Conservation (phyloP, 2,888 invertebrate species). For the Halictus ligatus region DNA sequence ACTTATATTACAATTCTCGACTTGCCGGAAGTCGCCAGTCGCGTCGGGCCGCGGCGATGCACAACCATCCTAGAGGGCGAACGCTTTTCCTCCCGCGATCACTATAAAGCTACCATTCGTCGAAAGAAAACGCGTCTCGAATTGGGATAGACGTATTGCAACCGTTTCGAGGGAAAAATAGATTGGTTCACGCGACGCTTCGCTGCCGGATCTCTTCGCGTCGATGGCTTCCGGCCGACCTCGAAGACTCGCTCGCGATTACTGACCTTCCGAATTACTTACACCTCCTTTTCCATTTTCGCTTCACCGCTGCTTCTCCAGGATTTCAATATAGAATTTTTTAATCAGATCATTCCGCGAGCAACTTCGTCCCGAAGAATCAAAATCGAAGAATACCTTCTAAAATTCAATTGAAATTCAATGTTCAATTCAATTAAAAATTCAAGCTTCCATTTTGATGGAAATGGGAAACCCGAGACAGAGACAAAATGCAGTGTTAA, state of each 20-base stretch:
- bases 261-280: background rate
- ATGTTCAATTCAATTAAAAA: too few species aligned
- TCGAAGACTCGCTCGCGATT: background rate
- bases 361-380: background rate
- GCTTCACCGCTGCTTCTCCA: background rate
- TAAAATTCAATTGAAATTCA: too few species aligned
- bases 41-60: constrained; percentile 39
- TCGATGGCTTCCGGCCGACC: background rate
- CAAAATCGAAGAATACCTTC: background rate
- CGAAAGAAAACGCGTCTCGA: constrained; percentile 13
- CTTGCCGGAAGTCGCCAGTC: constrained; percentile 60
- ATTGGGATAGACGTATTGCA: constrained; percentile 30
- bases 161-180: constrained; percentile 27
- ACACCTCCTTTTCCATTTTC: background rate
- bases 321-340: background rate
- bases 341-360: background rate
- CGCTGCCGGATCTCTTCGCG: background rate
- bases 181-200: constrained; percentile 17
- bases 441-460: too few species aligned
- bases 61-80: constrained; percentile 11
- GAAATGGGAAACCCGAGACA: too few species aligned
- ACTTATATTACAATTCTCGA: constrained; percentile 63
- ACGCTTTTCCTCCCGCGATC: constrained; percentile 13
- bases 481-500: too few species aligned
- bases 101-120: background rate